phyloP scores from a whole-genome alignment of 2,888 invertebrate species.

The Caenorhabditis imperialis region DNA sequence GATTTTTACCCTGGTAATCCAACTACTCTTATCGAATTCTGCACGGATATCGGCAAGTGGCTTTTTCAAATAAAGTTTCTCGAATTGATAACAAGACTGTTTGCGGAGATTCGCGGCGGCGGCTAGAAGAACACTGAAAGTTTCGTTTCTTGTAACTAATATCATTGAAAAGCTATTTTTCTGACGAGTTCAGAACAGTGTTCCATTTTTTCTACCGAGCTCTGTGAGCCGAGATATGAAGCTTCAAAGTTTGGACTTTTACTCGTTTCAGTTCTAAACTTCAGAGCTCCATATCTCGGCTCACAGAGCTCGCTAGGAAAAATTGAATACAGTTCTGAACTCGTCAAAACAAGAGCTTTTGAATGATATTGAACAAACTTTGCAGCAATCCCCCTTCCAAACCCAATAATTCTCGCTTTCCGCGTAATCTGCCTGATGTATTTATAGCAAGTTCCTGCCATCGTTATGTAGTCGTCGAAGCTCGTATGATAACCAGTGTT shows the following conservation, averaged over 20 bases:
- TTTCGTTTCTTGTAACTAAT: no score
- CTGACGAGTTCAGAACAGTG: neutral
- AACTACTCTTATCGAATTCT: constrained; percentile 3
- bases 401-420: constrained; percentile 12
- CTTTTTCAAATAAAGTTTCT: constrained; percentile 5
- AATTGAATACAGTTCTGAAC: no score
- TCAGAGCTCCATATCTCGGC: no score
- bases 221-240: no score
- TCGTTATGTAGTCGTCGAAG: constrained; percentile 12
- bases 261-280: no score
- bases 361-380: no score
- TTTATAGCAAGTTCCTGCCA: constrained; percentile 22
- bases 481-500: neutral
- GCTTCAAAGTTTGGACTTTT: no score
- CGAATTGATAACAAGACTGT: constrained; percentile 17
- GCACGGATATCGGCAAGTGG: constrained; percentile 7
- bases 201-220: no score
- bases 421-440: constrained; percentile 23
- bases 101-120: constrained; percentile 9
- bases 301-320: no score
- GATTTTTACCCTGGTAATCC: constrained; percentile 7
- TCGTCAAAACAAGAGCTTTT: no score
- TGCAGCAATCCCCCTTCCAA: constrained; percentile 28
- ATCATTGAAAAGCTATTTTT: neutral
- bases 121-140: constrained; percentile 29